Evolutionary conservation across 2,888 invertebrate genomes (phyloP), one percentile per base, ranked within the genome.

Genomic region (Agrenia bidenticulata): DNA sequence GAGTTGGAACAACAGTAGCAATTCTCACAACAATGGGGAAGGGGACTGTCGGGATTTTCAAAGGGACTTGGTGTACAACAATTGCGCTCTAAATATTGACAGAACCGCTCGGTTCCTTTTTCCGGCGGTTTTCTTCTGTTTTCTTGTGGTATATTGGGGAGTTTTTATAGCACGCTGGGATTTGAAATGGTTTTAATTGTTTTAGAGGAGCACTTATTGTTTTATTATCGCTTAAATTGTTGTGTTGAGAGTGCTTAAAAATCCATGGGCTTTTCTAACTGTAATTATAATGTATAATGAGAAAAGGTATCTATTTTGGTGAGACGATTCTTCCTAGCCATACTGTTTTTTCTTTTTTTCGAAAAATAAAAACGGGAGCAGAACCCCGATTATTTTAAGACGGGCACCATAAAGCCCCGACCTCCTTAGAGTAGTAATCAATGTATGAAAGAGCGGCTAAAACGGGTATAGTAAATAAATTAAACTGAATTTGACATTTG

Each of bases 401-500:
- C 11, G 32, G 32, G 21, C 65, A 65, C 65, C 65, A 65, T n/a
- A 56, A 50, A 2, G 65, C 65, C 2, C 24, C 23, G 15, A 56
- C 26, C 7, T 61, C n/a, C 7, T 15, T n/a, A 1, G 61, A 13
- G 19, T 65, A 57, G 53, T 51, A 65, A 27, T 65, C 65, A n/a
- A 65, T 50, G 51, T 53, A 65, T 1, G 61, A 15, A 9, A 61
- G 21, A 9, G 56, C 5, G 19, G 54, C 65, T 65, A 26, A 26
- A 56, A n/a, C n/a, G n/a, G n/a, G n/a, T n/a, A n/a, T n/a, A n/a
- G n/a, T n/a, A n/a, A n/a, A n/a, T n/a, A 41, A 54, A 41, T 27
- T 9, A 61, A 50, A 2, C 19, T 7, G 19, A 53, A 37, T 1
- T 42, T 23, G 4, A 58, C 23, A 50, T 50, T 26, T 9, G 27